These are phyloP conservation scores for Brachypteracias leptosomus DNA, from an alignment of 2,113 vertebrate genomes.

Conservation along the genomic window DNA sequence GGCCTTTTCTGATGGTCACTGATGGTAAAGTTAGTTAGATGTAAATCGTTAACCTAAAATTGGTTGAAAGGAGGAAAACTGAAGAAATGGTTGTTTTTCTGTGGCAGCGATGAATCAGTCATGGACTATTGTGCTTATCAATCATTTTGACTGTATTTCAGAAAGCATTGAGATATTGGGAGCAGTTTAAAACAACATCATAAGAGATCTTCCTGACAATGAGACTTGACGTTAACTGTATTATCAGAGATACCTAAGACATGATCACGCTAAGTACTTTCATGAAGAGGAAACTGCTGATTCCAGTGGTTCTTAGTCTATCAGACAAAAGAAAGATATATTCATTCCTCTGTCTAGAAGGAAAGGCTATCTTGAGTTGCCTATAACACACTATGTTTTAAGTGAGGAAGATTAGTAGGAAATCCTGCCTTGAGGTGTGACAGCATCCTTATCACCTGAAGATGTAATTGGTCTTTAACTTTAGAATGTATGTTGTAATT, in stretches of 20 bases:
- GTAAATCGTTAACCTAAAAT: neutral
- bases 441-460: neutral
- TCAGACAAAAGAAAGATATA: neutral
- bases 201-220: neutral
- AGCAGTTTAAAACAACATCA: neutral
- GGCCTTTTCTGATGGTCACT: neutral
- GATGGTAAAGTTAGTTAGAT: neutral
- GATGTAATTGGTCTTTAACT: fast-evolving
- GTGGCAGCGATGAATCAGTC: neutral
- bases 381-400: neutral
- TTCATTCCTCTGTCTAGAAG: neutral
- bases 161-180: neutral
- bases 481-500: neutral
- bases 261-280: neutral
- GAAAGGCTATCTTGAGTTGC: neutral
- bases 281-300: neutral
- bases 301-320: neutral
- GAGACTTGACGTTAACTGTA: neutral
- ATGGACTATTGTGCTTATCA: neutral
- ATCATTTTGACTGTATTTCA: neutral
- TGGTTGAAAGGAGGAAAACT: neutral
- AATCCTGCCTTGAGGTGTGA: neutral
- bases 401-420: neutral
- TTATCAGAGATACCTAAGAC: neutral
- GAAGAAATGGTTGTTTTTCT: neutral